Percentiles rank a stretch among this genome's conserved stretches.
phyloP scores from a whole-genome alignment of 2,113 vertebrate genomes.

The Indri indri region DNA sequence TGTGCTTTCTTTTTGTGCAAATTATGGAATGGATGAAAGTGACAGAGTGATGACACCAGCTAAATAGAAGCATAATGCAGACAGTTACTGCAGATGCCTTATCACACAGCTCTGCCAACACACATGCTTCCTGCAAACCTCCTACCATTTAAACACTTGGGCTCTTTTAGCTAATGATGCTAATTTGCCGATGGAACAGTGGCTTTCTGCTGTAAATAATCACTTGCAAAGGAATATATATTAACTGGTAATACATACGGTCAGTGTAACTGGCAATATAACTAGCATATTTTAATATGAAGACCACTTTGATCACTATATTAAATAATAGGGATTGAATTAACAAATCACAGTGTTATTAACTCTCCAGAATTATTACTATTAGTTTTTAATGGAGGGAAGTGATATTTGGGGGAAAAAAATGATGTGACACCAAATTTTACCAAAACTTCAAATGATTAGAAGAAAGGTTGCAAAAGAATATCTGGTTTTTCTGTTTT shows the following conservation, averaged over 20 bases:
- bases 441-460: background rate
- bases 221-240: background rate
- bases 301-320: background rate
- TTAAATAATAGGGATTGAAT: background rate
- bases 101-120: background rate
- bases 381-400: background rate
- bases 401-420: background rate
- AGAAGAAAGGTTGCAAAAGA: background rate
- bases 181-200: background rate
- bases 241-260: background rate
- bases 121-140: background rate
- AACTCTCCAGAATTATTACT: background rate
- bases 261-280: background rate
- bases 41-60: conserved; percentile 53
- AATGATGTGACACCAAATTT: background rate
- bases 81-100: background rate
- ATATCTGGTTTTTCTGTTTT: background rate
- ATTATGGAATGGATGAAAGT: conserved; percentile 52
- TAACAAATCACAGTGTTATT: background rate
- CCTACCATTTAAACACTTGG: background rate
- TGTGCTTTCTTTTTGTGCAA: conserved; percentile 17
- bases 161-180: background rate
- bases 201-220: background rate
- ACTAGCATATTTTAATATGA: background rate
- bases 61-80: conserved; percentile 63